Evolutionary conservation across 2,113 vertebrate species (phyloP).

Genomic region (Odobenus rosmarus): DNA sequence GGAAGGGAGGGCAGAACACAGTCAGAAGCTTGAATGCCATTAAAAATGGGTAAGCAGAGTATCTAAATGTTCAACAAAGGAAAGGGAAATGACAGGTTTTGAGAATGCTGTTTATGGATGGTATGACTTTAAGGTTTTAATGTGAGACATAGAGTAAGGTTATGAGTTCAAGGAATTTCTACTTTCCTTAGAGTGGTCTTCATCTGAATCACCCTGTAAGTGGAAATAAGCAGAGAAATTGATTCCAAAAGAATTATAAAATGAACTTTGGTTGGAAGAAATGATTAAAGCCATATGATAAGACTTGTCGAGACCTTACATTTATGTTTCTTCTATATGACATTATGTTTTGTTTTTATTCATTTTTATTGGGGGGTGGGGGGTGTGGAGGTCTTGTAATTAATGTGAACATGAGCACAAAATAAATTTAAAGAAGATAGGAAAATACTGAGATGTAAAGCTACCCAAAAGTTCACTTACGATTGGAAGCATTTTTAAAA

Average conservation of each 20-base stretch:
- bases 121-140: neutral
- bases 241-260: neutral
- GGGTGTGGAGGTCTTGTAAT: fast-evolving
- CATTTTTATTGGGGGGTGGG: neutral
- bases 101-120: neutral
- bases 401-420: neutral
- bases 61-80: neutral
- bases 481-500: neutral
- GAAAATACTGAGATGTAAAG: neutral
- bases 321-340: neutral
- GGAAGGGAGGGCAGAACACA: neutral
- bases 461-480: neutral
- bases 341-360: neutral
- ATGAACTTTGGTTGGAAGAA: neutral
- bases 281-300: neutral
- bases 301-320: neutral
- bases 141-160: neutral
- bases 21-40: neutral
- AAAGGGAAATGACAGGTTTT: neutral
- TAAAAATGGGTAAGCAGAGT: neutral
- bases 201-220: neutral
- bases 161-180: neutral
- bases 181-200: neutral
- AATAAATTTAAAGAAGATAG: neutral
- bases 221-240: neutral